phyloP scores from a whole-genome alignment of 2,797 vertebrate species.

The Leucoraja ocellata region DNA sequence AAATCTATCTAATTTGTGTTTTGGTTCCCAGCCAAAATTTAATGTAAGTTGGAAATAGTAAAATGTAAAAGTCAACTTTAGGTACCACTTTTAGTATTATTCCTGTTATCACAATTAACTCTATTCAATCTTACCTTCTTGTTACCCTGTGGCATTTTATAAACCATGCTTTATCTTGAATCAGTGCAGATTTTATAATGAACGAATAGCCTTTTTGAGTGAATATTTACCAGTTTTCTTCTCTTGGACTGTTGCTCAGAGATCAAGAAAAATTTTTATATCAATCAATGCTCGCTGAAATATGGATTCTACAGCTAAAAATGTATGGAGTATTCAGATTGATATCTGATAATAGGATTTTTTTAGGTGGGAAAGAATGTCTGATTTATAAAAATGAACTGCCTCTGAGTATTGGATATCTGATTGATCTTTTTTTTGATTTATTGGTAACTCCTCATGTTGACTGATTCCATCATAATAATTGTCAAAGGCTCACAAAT shows the following conservation, averaged over 20 bases:
- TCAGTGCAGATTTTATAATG: not conserved
- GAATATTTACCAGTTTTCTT: not conserved
- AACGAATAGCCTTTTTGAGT: not conserved
- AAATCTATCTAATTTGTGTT: not conserved
- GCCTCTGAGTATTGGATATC: not conserved
- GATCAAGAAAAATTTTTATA: not conserved
- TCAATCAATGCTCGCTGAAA: not conserved
- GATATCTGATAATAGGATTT: not conserved
- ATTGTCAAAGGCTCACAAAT: slow-evolving; percentile 22
- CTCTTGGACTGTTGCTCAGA: not conserved
- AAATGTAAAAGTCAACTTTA: not conserved
- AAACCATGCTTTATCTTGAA: not conserved
- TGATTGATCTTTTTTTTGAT: not conserved
- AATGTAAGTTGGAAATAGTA: not conserved
- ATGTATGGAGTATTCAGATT: not conserved
- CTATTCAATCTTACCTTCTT: not conserved
- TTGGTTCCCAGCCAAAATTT: not conserved
- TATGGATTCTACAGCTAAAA: too few relatives aligned
- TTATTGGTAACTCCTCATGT: not conserved
- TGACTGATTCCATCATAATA: not conserved
- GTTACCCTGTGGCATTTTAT: not conserved
- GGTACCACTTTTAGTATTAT: not conserved
- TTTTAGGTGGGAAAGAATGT: not conserved
- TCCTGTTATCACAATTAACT: not conserved
- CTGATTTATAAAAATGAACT: not conserved